Base-by-base conservation (phyloP, 2,797 vertebrate species). In the Anguilla obscura region DNA sequence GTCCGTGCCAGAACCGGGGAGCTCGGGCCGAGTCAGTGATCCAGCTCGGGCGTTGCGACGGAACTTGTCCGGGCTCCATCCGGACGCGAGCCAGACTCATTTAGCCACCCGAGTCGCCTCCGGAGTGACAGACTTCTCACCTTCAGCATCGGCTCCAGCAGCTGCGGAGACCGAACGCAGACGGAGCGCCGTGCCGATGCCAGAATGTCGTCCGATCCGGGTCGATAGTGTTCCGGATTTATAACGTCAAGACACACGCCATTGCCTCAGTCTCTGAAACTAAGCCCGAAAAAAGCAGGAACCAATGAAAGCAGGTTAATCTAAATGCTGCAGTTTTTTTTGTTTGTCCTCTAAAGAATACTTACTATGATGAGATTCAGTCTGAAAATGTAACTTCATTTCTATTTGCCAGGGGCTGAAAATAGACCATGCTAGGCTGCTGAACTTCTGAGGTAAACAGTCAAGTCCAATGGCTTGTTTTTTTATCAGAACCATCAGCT, bases 401-500 rank as follows among this genome's bases (percentile, higher is more conserved):
- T 82, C 33, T 18, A 21, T n/a, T 82, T 48, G 76, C 76, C 6
- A 40, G 6, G 45, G 40, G 27, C 18, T 82, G 79, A 82, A 24
- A 82, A 30, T 82, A 79, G 36, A 48, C 40, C 16, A 8, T 82
- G 7, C 7, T 24, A 9, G 36, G 40, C 79, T 50, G 79, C n/a
- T n/a, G 30, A 24, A 24, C 36, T 80, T 2, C 76, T 18, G 76
- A 45, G 36, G 71, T 48, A 82, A 82, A 82, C 18, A 50, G 79
- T 50, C 6, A 50, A 82, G 40, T 27, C 18, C 36, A 10, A 10
- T 82, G 21, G 40, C 6, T 80, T 71, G 3, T 80, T 33, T 71
- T 76, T 82, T 50, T 82, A 82, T 82, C 79, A 24, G 79, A 48
- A 5, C 79, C 40, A 48, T 82, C 79, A 50, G 18, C 40, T 50